Evolutionary conservation across 2,113 vertebrate genomes (phyloP).

Genomic region (Platichthys stellatus): DNA sequence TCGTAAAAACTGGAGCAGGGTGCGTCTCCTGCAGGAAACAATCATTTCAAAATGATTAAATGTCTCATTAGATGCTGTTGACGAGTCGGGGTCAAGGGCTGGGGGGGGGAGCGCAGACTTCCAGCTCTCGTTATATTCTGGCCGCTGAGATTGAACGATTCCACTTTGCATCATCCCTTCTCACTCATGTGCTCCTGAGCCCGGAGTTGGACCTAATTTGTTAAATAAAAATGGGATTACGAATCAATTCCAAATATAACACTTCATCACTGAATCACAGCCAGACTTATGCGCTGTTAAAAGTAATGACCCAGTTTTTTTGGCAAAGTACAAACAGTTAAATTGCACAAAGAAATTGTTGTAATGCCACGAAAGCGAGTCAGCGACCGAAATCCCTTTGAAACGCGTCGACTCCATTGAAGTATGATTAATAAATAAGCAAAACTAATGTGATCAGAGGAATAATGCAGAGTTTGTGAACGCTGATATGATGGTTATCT

Average conservation of each 20-base stretch:
- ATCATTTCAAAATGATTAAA: slow-evolving; percentile 69
- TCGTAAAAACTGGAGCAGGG: slow-evolving; percentile 50
- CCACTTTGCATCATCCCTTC: slow-evolving; percentile 58
- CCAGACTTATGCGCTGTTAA: slow-evolving; percentile 81
- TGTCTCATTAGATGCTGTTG: slow-evolving; percentile 68
- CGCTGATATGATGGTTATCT: slow-evolving; percentile 26
- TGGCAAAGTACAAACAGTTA: slow-evolving; percentile 79
- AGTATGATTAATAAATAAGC: slow-evolving; percentile 21
- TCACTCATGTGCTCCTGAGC: slow-evolving; percentile 34
- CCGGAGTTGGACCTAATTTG: slow-evolving; percentile 59
- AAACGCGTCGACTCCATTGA: slow-evolving; percentile 60
- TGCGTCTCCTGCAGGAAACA: slow-evolving; percentile 61
- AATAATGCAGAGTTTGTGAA: slow-evolving; percentile 26
- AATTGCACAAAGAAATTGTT: slow-evolving; percentile 81
- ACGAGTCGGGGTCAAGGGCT: slow-evolving; percentile 62
- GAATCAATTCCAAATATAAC: slow-evolving; percentile 79
- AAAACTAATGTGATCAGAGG: slow-evolving; percentile 18
- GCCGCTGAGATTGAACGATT: slow-evolving; percentile 54
- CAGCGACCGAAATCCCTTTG: slow-evolving; percentile 51
- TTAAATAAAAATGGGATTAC: slow-evolving; percentile 79
- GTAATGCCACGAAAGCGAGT: slow-evolving; percentile 77
- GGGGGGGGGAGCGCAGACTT: slow-evolving; percentile 44
- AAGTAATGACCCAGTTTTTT: slow-evolving; percentile 83
- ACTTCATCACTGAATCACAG: slow-evolving; percentile 82
- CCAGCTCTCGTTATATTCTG: slow-evolving; percentile 53